phyloP scores from a whole-genome alignment of 2,113 vertebrate species.

The Apus apus region DNA sequence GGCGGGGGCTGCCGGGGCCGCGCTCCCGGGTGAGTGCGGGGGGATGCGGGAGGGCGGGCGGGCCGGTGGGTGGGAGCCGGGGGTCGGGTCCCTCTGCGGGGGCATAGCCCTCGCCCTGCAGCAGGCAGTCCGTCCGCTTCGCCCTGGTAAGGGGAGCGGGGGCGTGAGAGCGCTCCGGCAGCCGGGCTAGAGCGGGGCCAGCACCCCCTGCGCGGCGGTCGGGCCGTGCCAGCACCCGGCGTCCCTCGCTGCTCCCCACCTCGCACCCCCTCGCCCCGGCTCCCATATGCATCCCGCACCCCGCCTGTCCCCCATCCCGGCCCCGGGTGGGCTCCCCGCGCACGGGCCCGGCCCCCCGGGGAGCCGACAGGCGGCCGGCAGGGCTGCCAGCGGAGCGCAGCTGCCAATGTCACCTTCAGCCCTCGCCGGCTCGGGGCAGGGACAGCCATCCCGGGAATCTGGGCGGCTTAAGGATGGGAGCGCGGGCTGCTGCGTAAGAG shows the following conservation, averaged over 20 bases:
- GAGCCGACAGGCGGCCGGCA: neutral
- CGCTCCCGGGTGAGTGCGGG: neutral
- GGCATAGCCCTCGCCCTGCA: neutral
- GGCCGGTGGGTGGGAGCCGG: too few relatives aligned
- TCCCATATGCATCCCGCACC: neutral
- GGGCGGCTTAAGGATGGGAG: slow-evolving; percentile 59
- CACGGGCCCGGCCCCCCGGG: neutral
- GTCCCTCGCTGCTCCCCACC: neutral
- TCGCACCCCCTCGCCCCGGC: neutral
- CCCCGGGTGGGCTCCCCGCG: neutral
- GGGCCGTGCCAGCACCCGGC: neutral
- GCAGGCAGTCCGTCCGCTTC: neutral
- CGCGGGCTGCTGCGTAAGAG: slow-evolving; percentile 63
- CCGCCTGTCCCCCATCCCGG: neutral
- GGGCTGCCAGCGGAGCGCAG: neutral
- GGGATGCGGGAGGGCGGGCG: neutral
- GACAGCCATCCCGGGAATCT: slow-evolving; percentile 63
- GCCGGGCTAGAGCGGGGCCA: neutral
- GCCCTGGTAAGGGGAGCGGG: neutral
- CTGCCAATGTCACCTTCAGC: slow-evolving; percentile 65
- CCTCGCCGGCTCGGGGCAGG: neutral
- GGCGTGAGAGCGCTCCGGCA: neutral
- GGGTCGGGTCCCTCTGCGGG: neutral
- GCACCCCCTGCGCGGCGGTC: neutral
- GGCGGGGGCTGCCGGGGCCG: neutral